These are phyloP conservation scores for Urocynchramus pylzowi DNA, from an alignment of 2,113 vertebrate species.

Conservation along the genomic window DNA sequence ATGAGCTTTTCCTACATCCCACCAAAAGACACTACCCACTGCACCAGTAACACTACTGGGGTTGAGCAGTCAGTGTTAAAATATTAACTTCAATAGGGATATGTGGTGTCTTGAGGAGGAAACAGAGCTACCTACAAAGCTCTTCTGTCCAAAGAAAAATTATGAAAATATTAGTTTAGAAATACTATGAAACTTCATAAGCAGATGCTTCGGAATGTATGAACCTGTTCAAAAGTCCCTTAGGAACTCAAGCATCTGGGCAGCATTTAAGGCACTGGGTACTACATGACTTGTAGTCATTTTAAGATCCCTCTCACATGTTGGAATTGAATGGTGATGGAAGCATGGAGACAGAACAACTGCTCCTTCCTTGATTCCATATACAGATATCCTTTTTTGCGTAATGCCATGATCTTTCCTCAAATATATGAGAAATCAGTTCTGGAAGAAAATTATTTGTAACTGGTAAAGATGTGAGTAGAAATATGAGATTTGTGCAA, in stretches of 20 bases:
- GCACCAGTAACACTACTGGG: background rate
- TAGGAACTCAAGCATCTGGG: background rate
- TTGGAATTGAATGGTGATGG: background rate
- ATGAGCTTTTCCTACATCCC: background rate
- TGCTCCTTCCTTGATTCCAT: background rate
- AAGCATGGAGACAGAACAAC: background rate
- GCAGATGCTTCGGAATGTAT: background rate
- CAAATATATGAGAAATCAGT: background rate
- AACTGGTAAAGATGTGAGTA: background rate
- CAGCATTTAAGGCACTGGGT: background rate
- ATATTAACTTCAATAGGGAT: fast-evolving
- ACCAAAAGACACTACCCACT: background rate
- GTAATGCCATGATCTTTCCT: background rate
- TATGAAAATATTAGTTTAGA: background rate
- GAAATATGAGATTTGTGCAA: background rate
- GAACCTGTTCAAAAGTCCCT: background rate
- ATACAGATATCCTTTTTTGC: background rate
- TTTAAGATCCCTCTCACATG: background rate
- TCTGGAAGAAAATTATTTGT: background rate
- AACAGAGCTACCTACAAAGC: background rate
- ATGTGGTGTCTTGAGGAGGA: background rate
- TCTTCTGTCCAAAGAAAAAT: background rate
- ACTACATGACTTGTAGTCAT: background rate
- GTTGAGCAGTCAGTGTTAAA: background rate
- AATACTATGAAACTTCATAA: background rate